These are phyloP conservation scores for Luperina nickerlii DNA, from an alignment of 2,888 invertebrate genomes.

Conservation along the genomic window DNA sequence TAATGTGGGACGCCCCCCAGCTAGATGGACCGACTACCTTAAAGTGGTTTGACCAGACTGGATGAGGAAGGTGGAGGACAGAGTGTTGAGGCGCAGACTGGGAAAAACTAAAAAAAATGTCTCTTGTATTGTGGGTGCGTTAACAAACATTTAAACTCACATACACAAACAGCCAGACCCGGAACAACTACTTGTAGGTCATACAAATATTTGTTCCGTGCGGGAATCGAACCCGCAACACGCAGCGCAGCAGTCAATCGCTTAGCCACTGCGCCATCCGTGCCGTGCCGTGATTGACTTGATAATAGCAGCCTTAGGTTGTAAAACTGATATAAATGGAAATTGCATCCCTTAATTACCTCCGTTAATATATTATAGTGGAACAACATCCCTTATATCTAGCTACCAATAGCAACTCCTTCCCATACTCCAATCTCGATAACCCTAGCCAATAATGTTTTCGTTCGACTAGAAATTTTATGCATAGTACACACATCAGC, in stretches of 20 bases:
- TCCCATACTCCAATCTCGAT: background rate
- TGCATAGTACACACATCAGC: constrained; percentile 63
- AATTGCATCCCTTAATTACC: background rate
- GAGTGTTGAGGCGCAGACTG: background rate
- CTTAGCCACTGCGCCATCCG: too few relatives aligned
- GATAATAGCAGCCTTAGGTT: background rate
- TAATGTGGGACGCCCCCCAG: background rate
- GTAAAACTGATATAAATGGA: background rate
- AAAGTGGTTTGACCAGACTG: background rate
- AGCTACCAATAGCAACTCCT: constrained; percentile 4
- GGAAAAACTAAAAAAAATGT: too few relatives aligned
- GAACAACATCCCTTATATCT: background rate
- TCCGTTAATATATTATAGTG: too few relatives aligned
- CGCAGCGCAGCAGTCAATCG: too few relatives aligned
- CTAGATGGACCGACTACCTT: background rate
- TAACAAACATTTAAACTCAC: too few relatives aligned
- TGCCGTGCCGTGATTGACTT: background rate
- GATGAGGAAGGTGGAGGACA: background rate
- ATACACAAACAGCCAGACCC: too few relatives aligned
- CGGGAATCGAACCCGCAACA: too few relatives aligned
- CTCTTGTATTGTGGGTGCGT: too few relatives aligned
- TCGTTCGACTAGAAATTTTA: constrained; percentile 57
- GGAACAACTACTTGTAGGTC: too few relatives aligned
- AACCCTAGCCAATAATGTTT: constrained; percentile 52
- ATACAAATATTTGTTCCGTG: too few relatives aligned